Conservation (phyloP, 2,113 vertebrate species). For the Rhinichthys klamathensis region DNA sequence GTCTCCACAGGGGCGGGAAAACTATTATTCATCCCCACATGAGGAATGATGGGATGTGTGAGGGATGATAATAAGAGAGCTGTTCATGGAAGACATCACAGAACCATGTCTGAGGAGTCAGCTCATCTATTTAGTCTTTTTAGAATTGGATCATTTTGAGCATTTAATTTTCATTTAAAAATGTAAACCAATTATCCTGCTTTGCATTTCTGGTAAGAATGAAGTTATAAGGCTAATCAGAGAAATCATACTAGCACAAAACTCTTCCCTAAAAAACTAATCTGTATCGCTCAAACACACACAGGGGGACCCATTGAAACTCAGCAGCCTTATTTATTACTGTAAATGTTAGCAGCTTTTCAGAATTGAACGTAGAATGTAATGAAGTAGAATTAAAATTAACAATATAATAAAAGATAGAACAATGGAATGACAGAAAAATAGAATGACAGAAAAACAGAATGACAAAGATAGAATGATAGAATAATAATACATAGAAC, state of each 20-base stretch:
- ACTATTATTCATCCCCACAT: slow-evolving; percentile 43
- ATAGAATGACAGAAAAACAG: neutral
- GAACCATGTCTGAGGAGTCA: neutral
- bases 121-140: slow-evolving; percentile 10
- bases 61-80: slow-evolving; percentile 30
- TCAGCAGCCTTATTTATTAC: neutral
- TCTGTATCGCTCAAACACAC: neutral
- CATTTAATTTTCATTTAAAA: slow-evolving; percentile 12
- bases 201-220: neutral
- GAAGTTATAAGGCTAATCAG: neutral
- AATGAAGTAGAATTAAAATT: neutral
- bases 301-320: neutral
- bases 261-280: neutral
- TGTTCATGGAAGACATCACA: neutral
- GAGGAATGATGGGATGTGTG: slow-evolving; percentile 35
- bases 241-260: neutral
- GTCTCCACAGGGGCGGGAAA: slow-evolving; percentile 26
- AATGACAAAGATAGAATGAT: neutral
- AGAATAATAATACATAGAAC: neutral
- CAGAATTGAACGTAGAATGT: too few species aligned
- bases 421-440: neutral
- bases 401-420: neutral
- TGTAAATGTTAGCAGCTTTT: slow-evolving; percentile 7
- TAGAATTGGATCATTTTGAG: neutral
- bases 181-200: slow-evolving; percentile 3